Evolutionary conservation across 2,797 vertebrate species (phyloP).

Genomic region (Parauchenoglanis punctatus): DNA sequence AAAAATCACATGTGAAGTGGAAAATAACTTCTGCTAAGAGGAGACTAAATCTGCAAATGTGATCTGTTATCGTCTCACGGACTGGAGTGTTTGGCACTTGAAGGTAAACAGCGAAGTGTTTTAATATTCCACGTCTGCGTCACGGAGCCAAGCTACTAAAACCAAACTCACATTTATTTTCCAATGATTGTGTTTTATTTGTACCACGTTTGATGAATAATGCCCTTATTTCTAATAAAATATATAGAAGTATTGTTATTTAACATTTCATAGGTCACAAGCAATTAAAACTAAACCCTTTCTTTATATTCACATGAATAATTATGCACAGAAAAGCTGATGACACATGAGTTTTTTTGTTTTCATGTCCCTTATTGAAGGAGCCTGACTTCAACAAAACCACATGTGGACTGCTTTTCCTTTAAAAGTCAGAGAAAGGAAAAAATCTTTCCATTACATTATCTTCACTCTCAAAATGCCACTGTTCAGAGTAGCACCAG

Average conservation of each 20-base stretch:
- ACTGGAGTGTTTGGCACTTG: neutral
- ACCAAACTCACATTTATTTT: conserved; percentile 22
- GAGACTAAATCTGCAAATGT: conserved; percentile 6
- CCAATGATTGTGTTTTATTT: conserved; percentile 42
- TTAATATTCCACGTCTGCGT: conserved; percentile 22
- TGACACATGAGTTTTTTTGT: conserved; percentile 41
- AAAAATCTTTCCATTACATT: conserved; percentile 66
- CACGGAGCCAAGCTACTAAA: conserved; percentile 37
- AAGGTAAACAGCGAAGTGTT: conserved; percentile 21
- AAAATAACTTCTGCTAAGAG: conserved; percentile 11
- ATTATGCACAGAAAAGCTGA: conserved; percentile 20
- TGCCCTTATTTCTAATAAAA: conserved; percentile 38
- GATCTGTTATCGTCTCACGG: conserved; percentile 13
- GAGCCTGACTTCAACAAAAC: conserved; percentile 62
- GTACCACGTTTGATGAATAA: conserved; percentile 19
- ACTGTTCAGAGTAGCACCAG: conserved; percentile 45
- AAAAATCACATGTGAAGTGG: neutral
- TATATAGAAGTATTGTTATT: conserved; percentile 31
- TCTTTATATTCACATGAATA: conserved; percentile 40
- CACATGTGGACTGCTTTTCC: conserved; percentile 66
- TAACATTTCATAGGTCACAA: conserved; percentile 36
- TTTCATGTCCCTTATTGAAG: conserved; percentile 34
- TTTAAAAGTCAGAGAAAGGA: conserved; percentile 55
- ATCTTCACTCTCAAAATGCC: conserved; percentile 56
- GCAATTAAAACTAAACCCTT: conserved; percentile 24